phyloP scores from a whole-genome alignment of 1,140 invertebrate species.

The Microplitis demolitor region DNA sequence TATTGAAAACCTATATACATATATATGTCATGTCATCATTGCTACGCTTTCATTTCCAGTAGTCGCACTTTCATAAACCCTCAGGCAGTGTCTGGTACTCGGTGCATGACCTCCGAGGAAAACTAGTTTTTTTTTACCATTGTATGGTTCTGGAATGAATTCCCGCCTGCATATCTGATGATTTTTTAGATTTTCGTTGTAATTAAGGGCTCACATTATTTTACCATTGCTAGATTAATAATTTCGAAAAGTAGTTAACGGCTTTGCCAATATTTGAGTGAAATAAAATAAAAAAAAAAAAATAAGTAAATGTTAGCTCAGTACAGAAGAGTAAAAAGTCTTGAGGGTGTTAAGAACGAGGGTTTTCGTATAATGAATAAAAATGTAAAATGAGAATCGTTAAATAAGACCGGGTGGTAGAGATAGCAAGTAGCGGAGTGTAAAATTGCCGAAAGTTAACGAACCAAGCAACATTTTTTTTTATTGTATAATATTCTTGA shows the following conservation, averaged over 20 bases:
- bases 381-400: not conserved
- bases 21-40: not conserved
- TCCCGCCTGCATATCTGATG: no score
- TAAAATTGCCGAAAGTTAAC: conserved; percentile 52
- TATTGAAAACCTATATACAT: no score
- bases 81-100: not conserved
- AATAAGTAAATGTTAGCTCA: no score
- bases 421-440: conserved; percentile 41
- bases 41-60: conserved; percentile 17
- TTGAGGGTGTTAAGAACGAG: not conserved
- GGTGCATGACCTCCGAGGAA: no score
- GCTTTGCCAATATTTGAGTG: no score
- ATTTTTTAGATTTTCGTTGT: no score
- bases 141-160: no score
- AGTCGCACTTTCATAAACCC: not conserved
- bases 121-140: no score
- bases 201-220: no score
- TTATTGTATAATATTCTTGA: conserved; percentile 24
- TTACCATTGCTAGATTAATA: no score
- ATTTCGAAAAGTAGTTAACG: no score
- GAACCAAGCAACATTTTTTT: conserved; percentile 34
- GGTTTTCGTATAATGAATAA: not conserved
- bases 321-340: not conserved
- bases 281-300: no score
- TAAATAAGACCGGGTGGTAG: not conserved